phyloP scores from a whole-genome alignment of 2,113 vertebrate genomes.

The Campylorhamphus procurvoides region DNA sequence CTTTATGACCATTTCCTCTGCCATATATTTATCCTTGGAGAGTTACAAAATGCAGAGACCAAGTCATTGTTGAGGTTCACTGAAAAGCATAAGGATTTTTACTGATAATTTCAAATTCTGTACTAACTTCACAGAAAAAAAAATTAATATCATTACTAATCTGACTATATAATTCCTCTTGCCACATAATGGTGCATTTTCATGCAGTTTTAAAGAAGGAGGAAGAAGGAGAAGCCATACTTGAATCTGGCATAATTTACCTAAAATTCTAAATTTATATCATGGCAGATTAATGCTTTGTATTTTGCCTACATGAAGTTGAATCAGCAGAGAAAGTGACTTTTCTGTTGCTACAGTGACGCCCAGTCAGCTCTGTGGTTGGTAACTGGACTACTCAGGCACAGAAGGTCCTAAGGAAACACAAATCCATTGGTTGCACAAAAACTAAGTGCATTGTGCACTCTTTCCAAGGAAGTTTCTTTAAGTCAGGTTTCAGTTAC shows the following conservation, averaged over 20 bases:
- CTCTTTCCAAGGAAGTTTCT: not conserved
- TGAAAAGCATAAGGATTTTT: conserved; percentile 24
- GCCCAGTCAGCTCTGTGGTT: not conserved
- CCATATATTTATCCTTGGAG: not conserved
- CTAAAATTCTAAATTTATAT: not conserved
- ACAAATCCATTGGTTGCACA: not conserved
- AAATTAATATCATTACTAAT: not conserved
- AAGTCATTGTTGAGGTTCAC: conserved; percentile 27
- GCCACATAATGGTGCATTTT: not conserved
- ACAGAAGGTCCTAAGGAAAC: not conserved
- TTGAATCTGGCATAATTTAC: not conserved
- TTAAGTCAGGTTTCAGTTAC: not conserved
- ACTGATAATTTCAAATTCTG: conserved; percentile 5
- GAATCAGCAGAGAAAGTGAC: not conserved
- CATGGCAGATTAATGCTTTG: not conserved
- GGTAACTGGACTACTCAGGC: not conserved
- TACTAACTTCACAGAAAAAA: not conserved
- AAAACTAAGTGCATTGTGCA: not conserved
- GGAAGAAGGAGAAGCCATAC: not conserved
- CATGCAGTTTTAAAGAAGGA: not conserved
- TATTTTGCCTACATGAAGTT: not conserved
- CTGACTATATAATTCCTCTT: not conserved
- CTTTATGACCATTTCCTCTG: conserved; percentile 18
- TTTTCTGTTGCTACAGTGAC: not conserved
- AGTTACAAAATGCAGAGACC: not conserved